These are phyloP conservation scores for Enteromius fasciolatus DNA, from an alignment of 2,797 vertebrate genomes.

Conservation along the genomic window DNA sequence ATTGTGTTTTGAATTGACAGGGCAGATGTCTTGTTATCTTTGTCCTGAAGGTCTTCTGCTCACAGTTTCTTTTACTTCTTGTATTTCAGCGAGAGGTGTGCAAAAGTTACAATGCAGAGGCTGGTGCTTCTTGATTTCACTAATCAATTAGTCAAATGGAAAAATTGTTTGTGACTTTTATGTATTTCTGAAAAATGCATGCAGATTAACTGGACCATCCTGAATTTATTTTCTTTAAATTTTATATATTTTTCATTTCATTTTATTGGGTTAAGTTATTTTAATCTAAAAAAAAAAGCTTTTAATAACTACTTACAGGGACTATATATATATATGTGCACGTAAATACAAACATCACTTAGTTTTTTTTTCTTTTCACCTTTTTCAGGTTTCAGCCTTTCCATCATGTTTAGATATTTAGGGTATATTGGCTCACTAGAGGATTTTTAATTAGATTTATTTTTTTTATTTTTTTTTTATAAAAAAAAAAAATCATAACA, in stretches of 20 bases:
- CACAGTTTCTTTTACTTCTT: not conserved
- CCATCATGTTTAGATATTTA: too few relatives aligned
- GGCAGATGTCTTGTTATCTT: conserved; percentile 6
- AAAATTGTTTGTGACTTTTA: not conserved
- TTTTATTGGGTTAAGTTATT: not conserved
- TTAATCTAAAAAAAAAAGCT: not conserved
- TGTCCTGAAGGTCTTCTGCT: conserved; percentile 14
- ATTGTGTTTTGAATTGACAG: conserved; percentile 14
- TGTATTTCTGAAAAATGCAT: not conserved
- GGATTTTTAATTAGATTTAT: not conserved
- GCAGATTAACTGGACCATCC: not conserved
- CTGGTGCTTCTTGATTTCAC: not conserved
- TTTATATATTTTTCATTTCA: not conserved
- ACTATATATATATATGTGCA: too few relatives aligned
- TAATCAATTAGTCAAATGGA: not conserved
- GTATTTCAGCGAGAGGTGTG: not conserved
- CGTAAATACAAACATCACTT: not conserved
- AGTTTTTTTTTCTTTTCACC: too few relatives aligned
- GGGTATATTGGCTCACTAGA: too few relatives aligned
- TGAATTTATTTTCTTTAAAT: not conserved
- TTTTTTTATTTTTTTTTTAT: not conserved
- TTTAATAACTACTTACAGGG: too few relatives aligned
- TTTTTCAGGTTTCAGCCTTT: too few relatives aligned
- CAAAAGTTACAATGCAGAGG: not conserved
- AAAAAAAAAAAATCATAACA: not conserved